Base-by-base conservation (phyloP, 2,888 invertebrate genomes). In the Eugnorisma glareosa region DNA sequence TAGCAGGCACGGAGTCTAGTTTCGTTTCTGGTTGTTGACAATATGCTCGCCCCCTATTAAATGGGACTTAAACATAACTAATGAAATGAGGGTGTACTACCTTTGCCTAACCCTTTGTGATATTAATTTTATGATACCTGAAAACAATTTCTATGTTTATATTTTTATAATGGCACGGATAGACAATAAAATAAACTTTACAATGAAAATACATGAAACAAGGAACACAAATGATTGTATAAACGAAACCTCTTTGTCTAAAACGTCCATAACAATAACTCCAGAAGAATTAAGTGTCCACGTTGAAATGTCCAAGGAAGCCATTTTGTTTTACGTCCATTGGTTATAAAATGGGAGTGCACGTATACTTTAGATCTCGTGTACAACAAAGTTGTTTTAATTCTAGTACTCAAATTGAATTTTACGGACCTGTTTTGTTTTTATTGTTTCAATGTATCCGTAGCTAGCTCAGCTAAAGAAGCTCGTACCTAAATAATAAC, bases 381-480 rank as follows among this genome's bases (percentile, higher is more conserved):
- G 61, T 73, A 40, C 73, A 70, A 77, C 84, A 81, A 77, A 81
- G 79, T 82, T 59, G 80, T 79, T 81, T 85, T 83, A 80, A 87
- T 84, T 75, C 66, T 67, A 61, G 48, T 67, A 75, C 67, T 86
- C 64, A 80, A 82, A 84, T 43, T 61, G 21, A 37, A 73, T 67
- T 77, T 82, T 66, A 70, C 24, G 35, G 15, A 37, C 21, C 24
- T 48, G 51, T 68, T 15, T 48, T 35, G 57, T 73, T 73, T 73
- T 67, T 77, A 64, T 71, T 68, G 37, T 40, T 67, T 51, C 43
- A 45, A 61, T 40, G 21, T 54, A 40, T 40, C 40, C 11, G 11
- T 40, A 2, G 13, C 10, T 40, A 40, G 37, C 10, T 40, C 10
- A 40, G 37, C 10, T 40, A 10, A 10, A 10, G 37, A 40, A 40